These are phyloP conservation scores for Catharus minimus DNA, from an alignment of 2,113 vertebrate genomes.

Conservation along the genomic window DNA sequence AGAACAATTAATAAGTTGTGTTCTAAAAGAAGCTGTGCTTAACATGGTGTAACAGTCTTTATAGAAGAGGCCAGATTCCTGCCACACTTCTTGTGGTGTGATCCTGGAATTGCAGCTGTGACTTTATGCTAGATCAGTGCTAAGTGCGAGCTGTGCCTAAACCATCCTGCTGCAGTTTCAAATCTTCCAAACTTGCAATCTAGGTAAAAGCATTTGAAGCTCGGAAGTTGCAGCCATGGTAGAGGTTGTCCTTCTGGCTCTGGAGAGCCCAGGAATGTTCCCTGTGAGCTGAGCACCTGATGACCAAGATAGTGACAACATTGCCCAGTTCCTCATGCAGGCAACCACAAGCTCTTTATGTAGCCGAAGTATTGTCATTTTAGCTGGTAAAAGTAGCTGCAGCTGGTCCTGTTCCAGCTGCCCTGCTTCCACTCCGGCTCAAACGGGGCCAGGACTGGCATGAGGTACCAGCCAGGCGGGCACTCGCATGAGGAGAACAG, in stretches of 20 bases:
- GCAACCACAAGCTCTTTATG: not conserved
- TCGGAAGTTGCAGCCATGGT: not conserved
- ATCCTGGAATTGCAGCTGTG: not conserved
- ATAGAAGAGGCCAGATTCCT: not conserved
- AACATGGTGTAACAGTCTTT: not conserved
- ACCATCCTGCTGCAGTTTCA: not conserved
- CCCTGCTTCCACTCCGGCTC: not conserved
- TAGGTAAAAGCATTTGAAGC: not conserved
- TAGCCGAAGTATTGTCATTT: not conserved
- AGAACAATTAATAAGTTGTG: not conserved
- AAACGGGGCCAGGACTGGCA: accelerated
- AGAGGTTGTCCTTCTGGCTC: not conserved
- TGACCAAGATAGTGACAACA: not conserved
- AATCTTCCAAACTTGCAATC: not conserved
- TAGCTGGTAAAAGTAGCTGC: not conserved
- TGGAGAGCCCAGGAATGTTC: not conserved
- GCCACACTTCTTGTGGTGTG: not conserved
- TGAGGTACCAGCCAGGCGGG: no score
- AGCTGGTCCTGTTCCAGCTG: not conserved
- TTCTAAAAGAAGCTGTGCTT: not conserved
- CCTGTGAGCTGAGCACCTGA: not conserved
- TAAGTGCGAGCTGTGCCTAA: not conserved
- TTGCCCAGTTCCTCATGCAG: not conserved
- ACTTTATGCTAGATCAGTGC: not conserved
- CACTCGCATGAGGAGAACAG: not conserved